Percentiles rank a stretch among this genome's conserved stretches.
These are phyloP conservation scores for Motacilla alba DNA, from an alignment of 2,113 vertebrate genomes.

Conservation along the genomic window DNA sequence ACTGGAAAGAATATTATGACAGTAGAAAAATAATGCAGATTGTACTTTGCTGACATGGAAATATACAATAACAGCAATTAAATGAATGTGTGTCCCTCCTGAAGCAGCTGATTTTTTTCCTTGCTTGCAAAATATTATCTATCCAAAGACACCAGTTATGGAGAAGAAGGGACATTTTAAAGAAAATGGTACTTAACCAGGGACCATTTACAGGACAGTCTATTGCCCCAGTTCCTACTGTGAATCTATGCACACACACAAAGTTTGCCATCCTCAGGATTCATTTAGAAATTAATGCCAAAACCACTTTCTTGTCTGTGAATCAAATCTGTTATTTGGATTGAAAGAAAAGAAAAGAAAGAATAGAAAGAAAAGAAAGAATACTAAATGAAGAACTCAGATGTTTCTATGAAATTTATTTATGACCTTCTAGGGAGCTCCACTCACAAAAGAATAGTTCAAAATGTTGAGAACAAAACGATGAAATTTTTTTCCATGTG, in stretches of 20 bases:
- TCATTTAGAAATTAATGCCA: not conserved
- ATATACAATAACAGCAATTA: not conserved
- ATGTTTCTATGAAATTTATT: not conserved
- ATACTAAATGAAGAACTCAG: not conserved
- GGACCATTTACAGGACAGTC: not conserved
- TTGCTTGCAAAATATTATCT: not conserved
- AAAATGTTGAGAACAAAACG: not conserved
- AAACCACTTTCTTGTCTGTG: not conserved
- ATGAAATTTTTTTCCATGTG: not conserved
- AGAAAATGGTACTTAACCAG: not conserved
- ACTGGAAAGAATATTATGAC: not conserved
- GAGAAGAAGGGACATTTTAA: not conserved
- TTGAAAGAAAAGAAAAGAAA: not conserved
- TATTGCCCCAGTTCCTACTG: not conserved
- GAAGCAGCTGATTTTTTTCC: not conserved
- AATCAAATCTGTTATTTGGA: not conserved
- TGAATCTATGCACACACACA: not conserved
- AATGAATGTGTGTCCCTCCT: not conserved
- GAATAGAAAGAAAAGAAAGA: not conserved
- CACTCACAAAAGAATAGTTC: not conserved
- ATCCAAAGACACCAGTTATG: not conserved
- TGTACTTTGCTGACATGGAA: not conserved
- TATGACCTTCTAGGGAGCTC: not conserved
- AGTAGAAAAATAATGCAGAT: not conserved
- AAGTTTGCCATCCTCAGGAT: not conserved